Conservation (phyloP, 1,140 invertebrate species). For the Tribolium madens region DNA sequence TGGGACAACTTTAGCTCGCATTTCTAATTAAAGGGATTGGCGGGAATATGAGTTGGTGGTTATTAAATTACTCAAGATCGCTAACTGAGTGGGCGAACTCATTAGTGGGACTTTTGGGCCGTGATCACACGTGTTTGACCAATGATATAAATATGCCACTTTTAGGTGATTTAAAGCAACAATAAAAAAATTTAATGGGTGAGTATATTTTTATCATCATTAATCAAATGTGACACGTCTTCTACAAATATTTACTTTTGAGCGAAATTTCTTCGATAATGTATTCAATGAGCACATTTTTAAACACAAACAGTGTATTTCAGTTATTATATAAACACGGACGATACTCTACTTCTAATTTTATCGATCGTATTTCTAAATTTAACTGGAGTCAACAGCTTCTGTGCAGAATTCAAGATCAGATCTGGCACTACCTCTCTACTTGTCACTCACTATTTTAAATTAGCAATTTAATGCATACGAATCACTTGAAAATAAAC, state of each 20-base stretch:
- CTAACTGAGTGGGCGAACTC: neutral
- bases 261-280: neutral
- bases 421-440: neutral
- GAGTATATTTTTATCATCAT: constrained; percentile 3
- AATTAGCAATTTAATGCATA: neutral
- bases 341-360: constrained; percentile 22
- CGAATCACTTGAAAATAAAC: too few species aligned
- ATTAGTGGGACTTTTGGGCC: constrained; percentile 19
- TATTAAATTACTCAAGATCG: constrained; percentile 34
- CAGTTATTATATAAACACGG: constrained; percentile 16
- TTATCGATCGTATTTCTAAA: constrained; percentile 39
- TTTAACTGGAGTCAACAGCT: constrained; percentile 27
- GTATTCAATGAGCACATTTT: constrained; percentile 29
- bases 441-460: neutral
- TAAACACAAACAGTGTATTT: constrained; percentile 18
- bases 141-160: neutral
- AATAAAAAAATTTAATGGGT: neutral
- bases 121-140: constrained; percentile 1
- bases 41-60: constrained; percentile 22
- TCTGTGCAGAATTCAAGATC: constrained; percentile 13
- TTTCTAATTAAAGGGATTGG: constrained; percentile 30
- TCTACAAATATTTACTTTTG: constrained; percentile 1
- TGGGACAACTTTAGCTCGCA: constrained; percentile 17
- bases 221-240: neutral
- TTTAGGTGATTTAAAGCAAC: neutral